Evolutionary conservation across 2,113 vertebrate species (phyloP), one percentile per base, ranked within the genome.

Genomic region (Chauna torquata): DNA sequence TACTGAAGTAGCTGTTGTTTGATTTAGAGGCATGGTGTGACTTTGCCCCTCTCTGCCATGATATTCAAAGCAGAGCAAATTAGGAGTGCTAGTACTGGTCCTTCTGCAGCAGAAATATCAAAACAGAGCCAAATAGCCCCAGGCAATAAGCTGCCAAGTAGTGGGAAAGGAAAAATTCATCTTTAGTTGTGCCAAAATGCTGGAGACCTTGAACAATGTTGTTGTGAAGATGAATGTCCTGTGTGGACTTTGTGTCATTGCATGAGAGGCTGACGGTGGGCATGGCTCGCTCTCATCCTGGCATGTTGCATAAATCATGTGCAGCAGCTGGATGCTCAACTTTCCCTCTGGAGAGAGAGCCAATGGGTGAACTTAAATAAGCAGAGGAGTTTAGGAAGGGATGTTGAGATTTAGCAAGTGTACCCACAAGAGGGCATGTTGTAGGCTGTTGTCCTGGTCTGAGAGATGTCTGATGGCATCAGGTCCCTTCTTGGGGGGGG

Each of bases 281-380:
- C 1, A 0, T 0, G 3, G 47, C 28, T 79, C 30, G 16, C 19
- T 79, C 25, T 23, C 72, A 38, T 12, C 76, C 59, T 2, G 1
- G 2, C 0, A 1, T 15, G 32, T 57, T 2, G 0, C 27, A 32
- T 20, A 49, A 58, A 13, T 11, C 7, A 0, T 5, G 25, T 19
- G 4, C 17, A 45, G 23, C 59, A 64, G 38, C 47, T 68, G 77
- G 15, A 3, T 11, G 55, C n/a, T 80, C 1, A 1, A 9, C 38
- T 54, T 57, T 11, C 18, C 38, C 3, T 75, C 44, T 8, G 18
- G 38, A 54, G 45, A 80, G 38, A 54, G 40, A 32, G 15, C 16
- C 6, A 10, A 61, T 2, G 17, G 47, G 28, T 50, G 40, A 74
- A 40, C 58, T 47, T 15, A 32, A 57, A 77, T 28, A 27, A 58